Conservation (phyloP, 2,888 invertebrate genomes). For the Drosophila anceps region DNA sequence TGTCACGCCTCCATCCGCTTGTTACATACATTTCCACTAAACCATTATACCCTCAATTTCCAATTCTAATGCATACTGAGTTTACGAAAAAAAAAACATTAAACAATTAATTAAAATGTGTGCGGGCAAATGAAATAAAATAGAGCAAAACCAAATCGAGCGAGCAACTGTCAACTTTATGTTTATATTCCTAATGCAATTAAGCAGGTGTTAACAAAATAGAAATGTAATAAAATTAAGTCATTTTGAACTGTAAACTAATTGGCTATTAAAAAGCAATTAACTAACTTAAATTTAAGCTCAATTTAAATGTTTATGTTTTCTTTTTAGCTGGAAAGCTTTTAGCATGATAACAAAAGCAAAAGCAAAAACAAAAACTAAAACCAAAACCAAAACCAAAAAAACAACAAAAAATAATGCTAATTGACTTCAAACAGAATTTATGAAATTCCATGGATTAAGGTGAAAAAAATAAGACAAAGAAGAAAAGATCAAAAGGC, state of each 20-base stretch:
- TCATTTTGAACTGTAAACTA: background rate
- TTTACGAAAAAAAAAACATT: slow-evolving; percentile 43
- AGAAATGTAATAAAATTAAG: slow-evolving; percentile 6
- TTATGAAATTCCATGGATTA: slow-evolving; percentile 34
- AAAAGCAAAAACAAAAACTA: slow-evolving; percentile 12
- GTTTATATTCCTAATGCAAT: slow-evolving; percentile 45
- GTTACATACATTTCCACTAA: background rate
- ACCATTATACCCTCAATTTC: background rate
- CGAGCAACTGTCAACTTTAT: slow-evolving; percentile 37
- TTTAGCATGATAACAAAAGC: slow-evolving; percentile 14
- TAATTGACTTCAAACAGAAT: slow-evolving; percentile 24
- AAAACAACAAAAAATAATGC: slow-evolving; percentile 26
- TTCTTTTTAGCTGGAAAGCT: slow-evolving; percentile 1
- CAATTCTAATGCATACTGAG: background rate
- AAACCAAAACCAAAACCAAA: too few relatives aligned
- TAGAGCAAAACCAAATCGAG: slow-evolving; percentile 5
- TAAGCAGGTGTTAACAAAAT: slow-evolving; percentile 24
- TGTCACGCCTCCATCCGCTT: background rate
- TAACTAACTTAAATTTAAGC: background rate
- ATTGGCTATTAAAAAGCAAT: slow-evolving; percentile 10
- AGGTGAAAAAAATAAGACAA: slow-evolving; percentile 12
- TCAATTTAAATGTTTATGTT: background rate
- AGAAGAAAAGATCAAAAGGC: slow-evolving; percentile 50
- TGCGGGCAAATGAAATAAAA: slow-evolving; percentile 26
- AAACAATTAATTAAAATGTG: slow-evolving; percentile 33